Percentiles rank a stretch among this genome's conserved stretches.
Conservation (phyloP, 2,797 vertebrate genomes). For the Galago senegalensis region DNA sequence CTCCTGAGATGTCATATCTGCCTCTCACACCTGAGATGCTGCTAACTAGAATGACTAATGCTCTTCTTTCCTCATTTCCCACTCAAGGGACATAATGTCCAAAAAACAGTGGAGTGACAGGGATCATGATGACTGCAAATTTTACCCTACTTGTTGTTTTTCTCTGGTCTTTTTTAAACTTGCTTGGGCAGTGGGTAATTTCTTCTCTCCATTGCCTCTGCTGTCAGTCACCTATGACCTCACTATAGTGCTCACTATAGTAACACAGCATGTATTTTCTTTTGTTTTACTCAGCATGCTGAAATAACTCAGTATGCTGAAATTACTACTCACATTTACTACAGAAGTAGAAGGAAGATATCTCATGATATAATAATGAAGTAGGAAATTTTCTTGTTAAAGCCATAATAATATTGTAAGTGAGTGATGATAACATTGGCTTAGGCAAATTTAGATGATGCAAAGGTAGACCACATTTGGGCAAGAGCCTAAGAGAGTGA, state of each 20-base stretch:
- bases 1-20: not conserved
- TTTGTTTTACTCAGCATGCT: not conserved
- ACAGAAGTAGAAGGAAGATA: not conserved
- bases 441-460: not conserved
- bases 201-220: not conserved
- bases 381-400: not conserved
- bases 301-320: not conserved
- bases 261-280: not conserved
- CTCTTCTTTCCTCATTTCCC: not conserved
- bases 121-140: not conserved
- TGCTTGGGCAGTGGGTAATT: not conserved
- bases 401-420: not conserved
- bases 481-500: not conserved
- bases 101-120: not conserved
- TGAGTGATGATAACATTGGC: not conserved
- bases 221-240: not conserved
- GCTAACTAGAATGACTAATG: not conserved
- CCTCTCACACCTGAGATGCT: not conserved
- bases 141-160: not conserved
- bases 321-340: not conserved
- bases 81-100: not conserved
- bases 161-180: slow-evolving; percentile 16
- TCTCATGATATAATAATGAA: not conserved
- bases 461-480: not conserved
- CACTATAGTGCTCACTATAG: too few species aligned